Percentiles rank a stretch among this genome's conserved stretches.
Conservation (phyloP, 2,888 invertebrate genomes). For the Scaptomyza tumidula region DNA sequence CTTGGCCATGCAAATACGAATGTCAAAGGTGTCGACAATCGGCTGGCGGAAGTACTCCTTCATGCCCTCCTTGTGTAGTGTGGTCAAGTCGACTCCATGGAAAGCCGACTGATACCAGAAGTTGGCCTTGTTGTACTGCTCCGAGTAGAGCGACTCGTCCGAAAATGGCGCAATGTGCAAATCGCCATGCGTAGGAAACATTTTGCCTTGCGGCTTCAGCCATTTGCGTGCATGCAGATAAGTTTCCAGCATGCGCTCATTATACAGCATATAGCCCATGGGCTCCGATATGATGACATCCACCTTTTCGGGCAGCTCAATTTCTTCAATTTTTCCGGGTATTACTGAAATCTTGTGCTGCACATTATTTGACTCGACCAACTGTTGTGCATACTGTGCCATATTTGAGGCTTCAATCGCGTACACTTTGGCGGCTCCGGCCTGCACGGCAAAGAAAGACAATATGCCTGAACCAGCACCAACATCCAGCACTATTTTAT, state of each 20-base stretch:
- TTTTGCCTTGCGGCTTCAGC: slow-evolving; percentile 95
- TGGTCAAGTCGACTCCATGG: slow-evolving; percentile 98
- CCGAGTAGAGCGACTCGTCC: slow-evolving; percentile 98
- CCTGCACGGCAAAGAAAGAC: slow-evolving; percentile 99
- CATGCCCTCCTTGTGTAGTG: slow-evolving; percentile 95
- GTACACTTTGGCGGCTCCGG: slow-evolving; percentile 97
- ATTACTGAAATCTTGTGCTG: slow-evolving; percentile 95
- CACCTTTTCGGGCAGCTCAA: slow-evolving; percentile 96
- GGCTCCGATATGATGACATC: slow-evolving; percentile 99
- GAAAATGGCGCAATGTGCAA: slow-evolving; percentile 98
- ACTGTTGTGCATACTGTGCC: slow-evolving; percentile 96
- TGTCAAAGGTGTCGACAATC: slow-evolving; percentile 99
- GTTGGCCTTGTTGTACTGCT: slow-evolving; percentile 99
- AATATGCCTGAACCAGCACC: slow-evolving; percentile 99
- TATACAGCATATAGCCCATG: slow-evolving; percentile 99
- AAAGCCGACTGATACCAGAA: slow-evolving; percentile 99
- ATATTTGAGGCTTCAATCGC: slow-evolving; percentile 99
- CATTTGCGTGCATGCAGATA: slow-evolving; percentile 99
- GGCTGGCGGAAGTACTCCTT: slow-evolving; percentile 99
- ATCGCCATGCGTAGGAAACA: slow-evolving; percentile 99
- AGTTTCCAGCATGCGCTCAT: slow-evolving; percentile 99
- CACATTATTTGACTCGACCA: slow-evolving; percentile 95
- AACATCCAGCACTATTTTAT: slow-evolving; percentile 97
- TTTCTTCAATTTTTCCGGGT: slow-evolving; percentile 99
- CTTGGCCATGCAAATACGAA: slow-evolving; percentile 97